Conservation (phyloP, 2,888 invertebrate species). For the Panzeria rudis region DNA sequence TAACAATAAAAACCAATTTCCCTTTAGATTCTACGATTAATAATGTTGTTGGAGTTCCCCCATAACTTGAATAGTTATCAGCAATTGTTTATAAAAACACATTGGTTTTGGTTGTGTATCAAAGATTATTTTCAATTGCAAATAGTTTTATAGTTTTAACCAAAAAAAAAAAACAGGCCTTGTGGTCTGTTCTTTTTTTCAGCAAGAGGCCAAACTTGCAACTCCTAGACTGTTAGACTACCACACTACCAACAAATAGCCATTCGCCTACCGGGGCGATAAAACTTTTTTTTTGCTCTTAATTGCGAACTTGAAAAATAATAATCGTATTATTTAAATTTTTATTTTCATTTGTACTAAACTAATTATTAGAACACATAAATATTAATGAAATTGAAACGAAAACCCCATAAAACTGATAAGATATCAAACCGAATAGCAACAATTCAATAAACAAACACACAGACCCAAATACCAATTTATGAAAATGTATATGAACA, state of each 20-base stretch:
- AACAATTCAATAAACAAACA: slow-evolving; percentile 37
- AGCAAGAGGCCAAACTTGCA: not conserved
- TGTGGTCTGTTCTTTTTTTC: too few relatives aligned
- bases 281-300: not conserved
- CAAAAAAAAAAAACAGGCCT: not conserved
- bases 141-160: not conserved
- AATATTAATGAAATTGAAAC: slow-evolving; percentile 45
- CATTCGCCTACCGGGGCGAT: not conserved
- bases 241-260: not conserved
- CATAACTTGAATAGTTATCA: not conserved
- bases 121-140: not conserved
- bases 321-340: not conserved
- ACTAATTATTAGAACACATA: slow-evolving; percentile 21
- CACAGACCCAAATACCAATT: not conserved
- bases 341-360: slow-evolving; percentile 27
- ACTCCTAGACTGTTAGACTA: not conserved
- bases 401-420: slow-evolving; percentile 56
- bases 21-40: not conserved
- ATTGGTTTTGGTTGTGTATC: not conserved
- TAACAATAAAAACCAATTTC: not conserved
- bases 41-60: not conserved
- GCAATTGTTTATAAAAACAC: not conserved
- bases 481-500: slow-evolving; percentile 10
- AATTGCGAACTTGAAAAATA: slow-evolving; percentile 4
- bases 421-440: slow-evolving; percentile 55